Conservation (phyloP, 2,113 vertebrate species). For the Elephas maximus region DNA sequence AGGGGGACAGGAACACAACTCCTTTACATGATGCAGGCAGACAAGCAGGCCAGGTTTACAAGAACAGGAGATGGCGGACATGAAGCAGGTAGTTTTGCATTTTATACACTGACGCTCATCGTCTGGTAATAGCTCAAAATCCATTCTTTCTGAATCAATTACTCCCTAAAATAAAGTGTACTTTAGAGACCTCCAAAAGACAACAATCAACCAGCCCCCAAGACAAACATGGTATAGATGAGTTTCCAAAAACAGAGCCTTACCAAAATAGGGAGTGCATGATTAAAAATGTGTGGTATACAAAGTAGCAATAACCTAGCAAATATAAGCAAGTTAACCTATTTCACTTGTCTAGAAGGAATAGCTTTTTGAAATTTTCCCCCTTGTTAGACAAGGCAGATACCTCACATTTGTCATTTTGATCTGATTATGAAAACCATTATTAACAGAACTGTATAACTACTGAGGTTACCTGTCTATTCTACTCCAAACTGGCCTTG, state of each 20-base stretch:
- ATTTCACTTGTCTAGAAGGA: not conserved
- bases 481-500: not conserved
- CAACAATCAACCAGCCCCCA: not conserved
- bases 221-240: not conserved
- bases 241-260: not conserved
- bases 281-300: not conserved
- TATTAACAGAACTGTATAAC: not conserved
- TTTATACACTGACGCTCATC: constrained; percentile 97
- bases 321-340: not conserved
- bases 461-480: not conserved
- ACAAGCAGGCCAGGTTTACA: constrained; percentile 93
- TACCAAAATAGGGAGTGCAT: not conserved
- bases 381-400: not conserved
- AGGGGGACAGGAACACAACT: constrained; percentile 94
- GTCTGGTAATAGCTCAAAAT: constrained; percentile 96
- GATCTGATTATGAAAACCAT: not conserved
- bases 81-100: constrained; percentile 98
- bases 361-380: not conserved
- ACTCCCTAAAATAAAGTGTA: constrained; percentile 90
- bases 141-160: constrained; percentile 89
- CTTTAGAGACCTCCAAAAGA: constrained; percentile 12
- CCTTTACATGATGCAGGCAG: constrained; percentile 93
- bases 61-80: constrained; percentile 95
- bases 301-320: not conserved
- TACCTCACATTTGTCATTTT: not conserved